These are phyloP conservation scores for Columba livia DNA, from an alignment of 2,113 vertebrate species.

Conservation along the genomic window DNA sequence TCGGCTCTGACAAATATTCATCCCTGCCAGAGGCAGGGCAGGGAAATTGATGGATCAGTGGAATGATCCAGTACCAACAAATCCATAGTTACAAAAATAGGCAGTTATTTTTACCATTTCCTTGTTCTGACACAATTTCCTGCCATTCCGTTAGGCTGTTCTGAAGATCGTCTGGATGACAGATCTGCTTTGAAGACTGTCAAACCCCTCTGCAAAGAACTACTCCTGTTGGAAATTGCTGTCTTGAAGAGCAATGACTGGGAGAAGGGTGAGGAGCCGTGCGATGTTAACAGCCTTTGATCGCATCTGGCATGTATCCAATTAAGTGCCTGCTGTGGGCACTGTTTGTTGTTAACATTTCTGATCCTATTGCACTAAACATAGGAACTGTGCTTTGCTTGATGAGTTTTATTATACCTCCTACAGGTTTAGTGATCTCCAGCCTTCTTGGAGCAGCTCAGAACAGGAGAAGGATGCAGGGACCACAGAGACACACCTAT, in stretches of 20 bases:
- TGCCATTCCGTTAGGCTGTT: background rate
- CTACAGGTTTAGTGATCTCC: background rate
- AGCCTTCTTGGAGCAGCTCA: background rate
- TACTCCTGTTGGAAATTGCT: background rate
- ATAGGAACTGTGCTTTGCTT: background rate
- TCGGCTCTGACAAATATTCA: background rate
- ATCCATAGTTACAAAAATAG: constrained; percentile 34
- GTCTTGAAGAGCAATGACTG: background rate
- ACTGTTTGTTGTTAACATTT: background rate
- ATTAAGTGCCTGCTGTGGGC: background rate
- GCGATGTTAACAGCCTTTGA: constrained; percentile 28
- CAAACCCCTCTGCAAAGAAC: background rate
- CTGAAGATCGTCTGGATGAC: constrained; percentile 17
- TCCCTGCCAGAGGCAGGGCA: background rate
- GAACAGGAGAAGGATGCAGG: background rate
- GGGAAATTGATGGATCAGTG: constrained; percentile 7
- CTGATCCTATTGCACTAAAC: background rate
- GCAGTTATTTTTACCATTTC: constrained; percentile 51
- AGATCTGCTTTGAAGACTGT: constrained; percentile 44
- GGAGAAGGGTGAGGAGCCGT: background rate
- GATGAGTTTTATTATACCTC: background rate
- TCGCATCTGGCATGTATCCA: background rate
- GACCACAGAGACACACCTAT: background rate
- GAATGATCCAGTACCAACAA: constrained; percentile 7
- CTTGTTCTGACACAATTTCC: constrained; percentile 51